A percentile compares a stretch with the other conserved stretches of the same genome.
Evolutionary conservation across 2,888 invertebrate species (phyloP).

Genomic region (Pandemis heparana): DNA sequence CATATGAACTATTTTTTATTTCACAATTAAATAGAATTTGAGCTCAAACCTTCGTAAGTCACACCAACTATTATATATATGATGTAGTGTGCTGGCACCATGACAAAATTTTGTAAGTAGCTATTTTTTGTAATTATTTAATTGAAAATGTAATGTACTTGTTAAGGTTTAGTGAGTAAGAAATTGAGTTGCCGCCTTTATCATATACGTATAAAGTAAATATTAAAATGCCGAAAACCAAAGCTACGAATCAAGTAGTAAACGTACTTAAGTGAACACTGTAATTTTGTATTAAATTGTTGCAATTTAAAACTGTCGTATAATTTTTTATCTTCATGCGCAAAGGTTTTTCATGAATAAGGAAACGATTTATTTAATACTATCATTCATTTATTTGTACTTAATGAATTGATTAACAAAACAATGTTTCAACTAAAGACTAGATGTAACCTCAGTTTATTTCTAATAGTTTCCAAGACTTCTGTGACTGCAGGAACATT

Average conservation of each 20-base stretch:
- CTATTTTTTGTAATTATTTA: conserved; percentile 8
- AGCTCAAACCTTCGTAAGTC: background rate
- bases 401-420: conserved; percentile 27
- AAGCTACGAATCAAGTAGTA: conserved; percentile 60
- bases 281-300: conserved; percentile 64
- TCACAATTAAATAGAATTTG: background rate
- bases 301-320: background rate
- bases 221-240: conserved; percentile 6
- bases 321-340: background rate
- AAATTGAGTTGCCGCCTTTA: conserved; percentile 7
- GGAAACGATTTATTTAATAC: conserved; percentile 16
- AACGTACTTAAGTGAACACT: conserved; percentile 60
- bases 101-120: background rate
- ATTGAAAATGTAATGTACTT: conserved; percentile 11
- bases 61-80: background rate
- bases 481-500: background rate
- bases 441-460: conserved; percentile 24
- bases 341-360: background rate
- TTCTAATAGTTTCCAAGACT: background rate
- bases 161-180: conserved; percentile 15
- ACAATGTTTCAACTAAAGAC: conserved; percentile 19
- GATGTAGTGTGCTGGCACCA: conserved; percentile 5
- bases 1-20: conserved; percentile 51
- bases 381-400: conserved; percentile 37
- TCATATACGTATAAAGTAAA: conserved; percentile 6